These are phyloP conservation scores for Electrophaes corylata DNA, from an alignment of 2,888 invertebrate species.

Conservation along the genomic window DNA sequence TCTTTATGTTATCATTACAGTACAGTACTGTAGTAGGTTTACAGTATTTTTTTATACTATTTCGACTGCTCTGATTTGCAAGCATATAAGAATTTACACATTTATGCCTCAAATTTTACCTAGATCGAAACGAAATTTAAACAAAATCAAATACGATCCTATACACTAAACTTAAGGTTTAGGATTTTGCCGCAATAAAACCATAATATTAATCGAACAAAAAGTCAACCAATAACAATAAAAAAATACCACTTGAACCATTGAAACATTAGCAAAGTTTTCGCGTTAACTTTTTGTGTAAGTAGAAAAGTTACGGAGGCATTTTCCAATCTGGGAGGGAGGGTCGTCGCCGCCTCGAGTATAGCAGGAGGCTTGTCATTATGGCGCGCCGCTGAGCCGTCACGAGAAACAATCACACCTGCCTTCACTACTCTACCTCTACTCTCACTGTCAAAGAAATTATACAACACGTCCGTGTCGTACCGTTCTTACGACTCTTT, in stretches of 20 bases:
- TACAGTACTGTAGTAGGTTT: too few relatives aligned
- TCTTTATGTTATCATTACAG: conserved; percentile 35
- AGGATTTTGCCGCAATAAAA: neutral
- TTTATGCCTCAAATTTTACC: conserved; percentile 2
- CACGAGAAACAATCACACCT: conserved; percentile 57
- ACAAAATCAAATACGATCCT: too few relatives aligned
- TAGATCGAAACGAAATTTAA: neutral
- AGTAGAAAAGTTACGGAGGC: conserved; percentile 73
- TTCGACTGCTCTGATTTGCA: conserved; percentile 26
- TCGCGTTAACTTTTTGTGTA: conserved; percentile 74
- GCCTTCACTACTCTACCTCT: conserved; percentile 29
- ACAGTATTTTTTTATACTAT: conserved; percentile 36
- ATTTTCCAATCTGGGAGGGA: conserved; percentile 73
- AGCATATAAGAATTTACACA: conserved; percentile 17
- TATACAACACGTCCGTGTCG: conserved; percentile 22
- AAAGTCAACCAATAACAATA: conserved; percentile 53
- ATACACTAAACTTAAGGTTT: too few relatives aligned
- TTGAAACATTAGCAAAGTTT: conserved; percentile 66
- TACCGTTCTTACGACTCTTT: conserved; percentile 21
- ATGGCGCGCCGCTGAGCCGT: conserved; percentile 57
- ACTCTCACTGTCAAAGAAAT: conserved; percentile 25
- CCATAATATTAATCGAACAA: conserved; percentile 30
- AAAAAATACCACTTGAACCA: conserved; percentile 66
- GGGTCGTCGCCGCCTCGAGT: conserved; percentile 46
- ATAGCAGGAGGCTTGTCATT: conserved; percentile 59